Percentiles rank a stretch among this genome's conserved stretches.
phyloP scores from a whole-genome alignment of 2,797 vertebrate species.

The Falco columbarius region DNA sequence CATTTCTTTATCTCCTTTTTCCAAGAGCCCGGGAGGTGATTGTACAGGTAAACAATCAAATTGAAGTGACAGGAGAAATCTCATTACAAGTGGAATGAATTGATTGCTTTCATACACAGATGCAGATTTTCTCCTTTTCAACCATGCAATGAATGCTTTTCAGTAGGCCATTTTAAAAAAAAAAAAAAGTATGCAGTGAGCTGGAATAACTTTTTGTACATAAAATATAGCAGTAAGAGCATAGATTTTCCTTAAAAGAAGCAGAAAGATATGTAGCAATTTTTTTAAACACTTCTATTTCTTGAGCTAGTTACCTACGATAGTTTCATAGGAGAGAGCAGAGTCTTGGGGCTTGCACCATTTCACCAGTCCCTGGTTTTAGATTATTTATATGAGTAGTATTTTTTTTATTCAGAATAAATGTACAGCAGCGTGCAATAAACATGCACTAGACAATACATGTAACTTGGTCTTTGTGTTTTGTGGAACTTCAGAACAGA shows the following conservation, averaged over 20 bases:
- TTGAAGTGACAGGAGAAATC: conserved; percentile 9
- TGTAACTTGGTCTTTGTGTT: background rate
- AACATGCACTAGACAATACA: background rate
- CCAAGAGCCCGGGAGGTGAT: background rate
- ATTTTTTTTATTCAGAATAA: background rate
- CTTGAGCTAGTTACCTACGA: background rate
- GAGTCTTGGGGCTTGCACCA: background rate
- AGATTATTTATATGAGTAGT: background rate
- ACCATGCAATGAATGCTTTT: background rate
- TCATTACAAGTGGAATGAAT: conserved; percentile 30
- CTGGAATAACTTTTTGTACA: background rate
- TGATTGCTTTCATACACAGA: background rate
- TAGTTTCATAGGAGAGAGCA: background rate
- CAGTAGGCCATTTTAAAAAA: background rate
- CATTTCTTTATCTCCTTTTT: background rate
- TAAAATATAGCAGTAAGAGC: background rate
- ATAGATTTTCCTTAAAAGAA: background rate
- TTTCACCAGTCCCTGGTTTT: background rate
- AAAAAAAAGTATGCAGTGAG: background rate
- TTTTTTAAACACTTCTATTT: background rate
- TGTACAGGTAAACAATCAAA: conserved; percentile 22
- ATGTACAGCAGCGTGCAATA: background rate
- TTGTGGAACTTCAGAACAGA: background rate
- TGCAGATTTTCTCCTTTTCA: background rate
- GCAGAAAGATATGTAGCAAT: background rate